Percentiles rank a stretch among this genome's conserved stretches.
phyloP scores from a whole-genome alignment of 2,797 vertebrate genomes.

The Delichon dasypus region DNA sequence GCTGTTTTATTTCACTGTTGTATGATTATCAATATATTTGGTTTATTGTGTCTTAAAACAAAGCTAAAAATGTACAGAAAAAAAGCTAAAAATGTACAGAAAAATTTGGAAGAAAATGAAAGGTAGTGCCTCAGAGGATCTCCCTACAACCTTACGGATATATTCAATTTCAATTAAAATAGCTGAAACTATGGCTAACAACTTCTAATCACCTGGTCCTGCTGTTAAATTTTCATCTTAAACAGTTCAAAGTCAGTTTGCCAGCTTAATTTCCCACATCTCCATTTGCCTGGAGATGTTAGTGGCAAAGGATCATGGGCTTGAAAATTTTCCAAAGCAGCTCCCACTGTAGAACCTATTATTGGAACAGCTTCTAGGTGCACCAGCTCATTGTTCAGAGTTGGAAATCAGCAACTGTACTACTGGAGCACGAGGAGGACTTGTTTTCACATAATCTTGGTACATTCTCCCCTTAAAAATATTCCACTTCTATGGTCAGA shows the following conservation, averaged over 20 bases:
- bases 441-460: background rate
- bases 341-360: background rate
- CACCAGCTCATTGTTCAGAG: background rate
- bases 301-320: background rate
- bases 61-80: background rate
- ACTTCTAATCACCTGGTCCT: background rate
- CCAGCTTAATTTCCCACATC: background rate
- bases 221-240: conserved; percentile 23
- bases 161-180: background rate
- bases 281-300: background rate
- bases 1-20: background rate
- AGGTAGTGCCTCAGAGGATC: background rate
- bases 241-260: background rate
- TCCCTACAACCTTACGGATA: background rate
- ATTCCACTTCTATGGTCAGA: background rate
- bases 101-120: background rate
- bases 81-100: background rate
- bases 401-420: background rate
- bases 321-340: background rate
- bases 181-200: background rate
- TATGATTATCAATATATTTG: background rate
- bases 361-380: background rate
- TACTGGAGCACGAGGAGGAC: background rate
- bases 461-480: background rate
- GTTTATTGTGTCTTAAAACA: background rate